These are phyloP conservation scores for Rhopalosiphum nymphaeae DNA, from an alignment of 2,888 invertebrate species.

Conservation along the genomic window DNA sequence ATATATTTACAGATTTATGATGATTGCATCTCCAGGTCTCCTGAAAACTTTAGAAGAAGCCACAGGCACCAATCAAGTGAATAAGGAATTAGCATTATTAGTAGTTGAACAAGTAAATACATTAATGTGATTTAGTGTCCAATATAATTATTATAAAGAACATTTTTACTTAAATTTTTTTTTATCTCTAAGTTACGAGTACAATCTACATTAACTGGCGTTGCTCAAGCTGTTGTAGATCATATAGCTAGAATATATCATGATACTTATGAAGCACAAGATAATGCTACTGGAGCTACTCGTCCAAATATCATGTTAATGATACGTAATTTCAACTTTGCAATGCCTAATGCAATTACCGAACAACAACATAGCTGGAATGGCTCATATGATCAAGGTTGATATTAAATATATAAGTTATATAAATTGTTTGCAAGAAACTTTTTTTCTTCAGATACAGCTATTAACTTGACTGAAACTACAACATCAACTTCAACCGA, in stretches of 20 bases:
- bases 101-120: constrained; percentile 79
- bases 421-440: background rate
- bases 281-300: constrained; percentile 71
- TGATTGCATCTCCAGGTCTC: constrained; percentile 88
- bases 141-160: constrained; percentile 18
- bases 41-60: constrained; percentile 87
- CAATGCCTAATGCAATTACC: constrained; percentile 73
- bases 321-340: constrained; percentile 87
- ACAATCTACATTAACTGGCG: constrained; percentile 83
- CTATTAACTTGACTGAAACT: constrained; percentile 49
- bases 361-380: constrained; percentile 60
- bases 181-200: constrained; percentile 76
- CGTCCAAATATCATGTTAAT: constrained; percentile 88
- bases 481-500: constrained; percentile 57
- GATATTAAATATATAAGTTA: background rate
- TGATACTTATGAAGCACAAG: constrained; percentile 77
- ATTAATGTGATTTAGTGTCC: background rate
- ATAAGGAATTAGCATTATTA: constrained; percentile 83
- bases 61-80: constrained; percentile 82
- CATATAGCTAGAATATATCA: constrained; percentile 87
- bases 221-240: constrained; percentile 88
- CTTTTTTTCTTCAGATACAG: constrained; percentile 44
- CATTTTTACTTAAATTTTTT: constrained; percentile 41
- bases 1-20: constrained; percentile 75
- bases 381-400: constrained; percentile 58